Evolutionary conservation across 1,140 invertebrate species (phyloP).

Genomic region (Dreissena polymorpha): DNA sequence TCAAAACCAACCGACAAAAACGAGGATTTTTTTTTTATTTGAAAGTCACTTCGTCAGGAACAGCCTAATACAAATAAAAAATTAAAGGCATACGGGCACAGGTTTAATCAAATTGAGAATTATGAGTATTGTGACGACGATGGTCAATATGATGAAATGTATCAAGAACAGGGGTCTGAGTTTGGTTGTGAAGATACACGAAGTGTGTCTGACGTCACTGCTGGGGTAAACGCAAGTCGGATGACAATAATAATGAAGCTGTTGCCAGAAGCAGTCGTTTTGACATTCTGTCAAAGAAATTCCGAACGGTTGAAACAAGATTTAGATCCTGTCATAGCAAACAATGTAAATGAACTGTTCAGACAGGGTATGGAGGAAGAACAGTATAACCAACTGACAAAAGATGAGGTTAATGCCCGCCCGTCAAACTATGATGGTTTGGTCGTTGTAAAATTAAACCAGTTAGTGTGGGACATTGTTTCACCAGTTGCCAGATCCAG

Average conservation of each 20-base stretch:
- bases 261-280: slow-evolving; percentile 2
- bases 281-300: neutral
- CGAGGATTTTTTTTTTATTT: too few species aligned
- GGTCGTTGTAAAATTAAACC: slow-evolving; percentile 6
- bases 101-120: neutral
- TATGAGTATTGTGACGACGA: neutral
- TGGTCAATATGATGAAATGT: neutral
- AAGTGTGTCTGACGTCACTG: too few species aligned
- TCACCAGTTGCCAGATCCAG: neutral
- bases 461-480: neutral
- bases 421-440: neutral
- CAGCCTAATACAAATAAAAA: neutral
- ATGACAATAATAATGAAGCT: neutral
- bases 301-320: neutral
- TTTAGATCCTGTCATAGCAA: neutral
- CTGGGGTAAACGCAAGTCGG: too few species aligned
- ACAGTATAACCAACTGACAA: slow-evolving; percentile 1
- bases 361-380: slow-evolving; percentile 11
- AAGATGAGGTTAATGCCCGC: neutral
- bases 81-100: neutral
- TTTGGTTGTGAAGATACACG: neutral
- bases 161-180: neutral
- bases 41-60: neutral
- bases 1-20: too few species aligned
- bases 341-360: slow-evolving; percentile 11